Conservation (phyloP, 2,888 invertebrate genomes). For the Perdita meconis region DNA sequence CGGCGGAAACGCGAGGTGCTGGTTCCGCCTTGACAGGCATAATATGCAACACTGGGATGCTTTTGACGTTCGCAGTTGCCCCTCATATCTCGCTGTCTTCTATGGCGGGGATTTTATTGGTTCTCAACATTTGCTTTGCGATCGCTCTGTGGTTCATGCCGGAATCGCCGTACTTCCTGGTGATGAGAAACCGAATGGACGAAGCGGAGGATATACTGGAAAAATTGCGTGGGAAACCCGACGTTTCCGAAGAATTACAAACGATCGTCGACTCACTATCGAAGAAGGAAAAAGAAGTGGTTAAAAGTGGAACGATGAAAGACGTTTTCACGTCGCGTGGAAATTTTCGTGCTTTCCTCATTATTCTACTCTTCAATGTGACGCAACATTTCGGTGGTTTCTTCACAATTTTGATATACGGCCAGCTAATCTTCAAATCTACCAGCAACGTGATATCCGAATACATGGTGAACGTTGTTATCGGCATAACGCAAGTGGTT, state of each 20-base stretch:
- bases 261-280: conserved; percentile 58
- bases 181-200: conserved; percentile 74
- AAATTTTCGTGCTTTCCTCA: conserved; percentile 82
- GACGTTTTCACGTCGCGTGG: conserved; percentile 70
- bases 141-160: conserved; percentile 83
- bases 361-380: conserved; percentile 82
- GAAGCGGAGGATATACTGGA: conserved; percentile 83
- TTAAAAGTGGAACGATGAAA: conserved; percentile 38
- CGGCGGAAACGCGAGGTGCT: conserved; percentile 85
- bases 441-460: conserved; percentile 64
- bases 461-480: conserved; percentile 71
- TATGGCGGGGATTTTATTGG: conserved; percentile 75
- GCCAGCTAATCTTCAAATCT: conserved; percentile 83
- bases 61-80: conserved; percentile 73
- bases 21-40: conserved; percentile 87
- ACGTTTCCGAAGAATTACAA: conserved; percentile 85
- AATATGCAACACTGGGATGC: conserved; percentile 83
- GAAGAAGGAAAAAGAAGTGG: conserved; percentile 18
- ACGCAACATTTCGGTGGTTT: conserved; percentile 85
- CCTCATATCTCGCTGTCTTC: conserved; percentile 72
- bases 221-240: conserved; percentile 83
- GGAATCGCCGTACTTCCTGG: conserved; percentile 85
- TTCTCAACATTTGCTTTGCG: conserved; percentile 79
- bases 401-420: conserved; percentile 78
- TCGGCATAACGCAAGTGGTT: conserved; percentile 74